These are phyloP conservation scores for Alviniconcha marisindica DNA, from an alignment of 1,140 invertebrate genomes.

Conservation along the genomic window DNA sequence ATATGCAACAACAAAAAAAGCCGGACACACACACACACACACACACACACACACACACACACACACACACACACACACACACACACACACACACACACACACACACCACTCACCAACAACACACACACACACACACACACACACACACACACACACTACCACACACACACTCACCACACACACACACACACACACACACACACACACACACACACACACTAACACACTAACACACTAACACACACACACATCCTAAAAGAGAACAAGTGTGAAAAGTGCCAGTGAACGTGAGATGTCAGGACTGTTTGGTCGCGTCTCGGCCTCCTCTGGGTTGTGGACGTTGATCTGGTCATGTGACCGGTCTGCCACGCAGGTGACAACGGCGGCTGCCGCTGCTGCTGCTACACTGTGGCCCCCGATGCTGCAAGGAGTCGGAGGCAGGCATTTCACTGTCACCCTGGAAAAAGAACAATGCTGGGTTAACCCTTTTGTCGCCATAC, in stretches of 20 bases:
- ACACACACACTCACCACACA: neutral
- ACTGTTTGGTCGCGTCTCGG: no score
- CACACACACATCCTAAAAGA: conserved; percentile 1
- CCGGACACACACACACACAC: neutral
- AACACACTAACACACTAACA: neutral
- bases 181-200: neutral
- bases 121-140: neutral
- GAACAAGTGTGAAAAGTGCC: no score
- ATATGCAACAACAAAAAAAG: neutral
- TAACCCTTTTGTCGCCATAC: no score
- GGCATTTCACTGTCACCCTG: no score
- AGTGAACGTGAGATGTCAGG: no score
- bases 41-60: neutral
- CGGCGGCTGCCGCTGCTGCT: no score
- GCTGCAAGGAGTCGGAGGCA: no score
- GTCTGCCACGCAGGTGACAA: no score
- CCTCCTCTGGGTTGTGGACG: no score
- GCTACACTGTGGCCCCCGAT: no score
- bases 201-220: neutral
- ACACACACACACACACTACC: neutral
- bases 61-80: conserved; percentile 8
- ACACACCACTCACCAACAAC: neutral
- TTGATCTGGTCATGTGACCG: no score
- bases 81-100: conserved; percentile 5
- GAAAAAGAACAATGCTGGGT: no score